A percentile compares a stretch with the other conserved stretches of the same genome.
phyloP scores from a whole-genome alignment of 1,140 invertebrate species.

The Philotrypesis tridentata region DNA sequence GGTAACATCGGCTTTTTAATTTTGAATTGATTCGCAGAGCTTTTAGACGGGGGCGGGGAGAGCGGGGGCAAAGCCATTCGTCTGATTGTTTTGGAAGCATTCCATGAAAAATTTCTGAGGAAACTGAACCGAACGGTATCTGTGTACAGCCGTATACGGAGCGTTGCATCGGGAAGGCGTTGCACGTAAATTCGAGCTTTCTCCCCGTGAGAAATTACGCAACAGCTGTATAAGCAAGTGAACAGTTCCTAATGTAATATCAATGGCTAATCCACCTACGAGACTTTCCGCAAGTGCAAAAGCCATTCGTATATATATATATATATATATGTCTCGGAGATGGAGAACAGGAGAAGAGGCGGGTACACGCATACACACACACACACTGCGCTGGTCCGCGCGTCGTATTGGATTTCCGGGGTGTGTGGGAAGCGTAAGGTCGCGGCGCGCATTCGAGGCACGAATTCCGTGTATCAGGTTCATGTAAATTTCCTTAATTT shows the following conservation, averaged over 20 bases:
- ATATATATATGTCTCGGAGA: no score
- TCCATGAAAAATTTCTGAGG: no score
- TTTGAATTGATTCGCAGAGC: no score
- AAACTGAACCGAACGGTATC: no score
- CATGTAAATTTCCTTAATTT: constrained; percentile 44
- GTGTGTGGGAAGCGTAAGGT: background rate
- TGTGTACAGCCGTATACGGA: no score
- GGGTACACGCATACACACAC: background rate
- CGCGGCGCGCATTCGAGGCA: constrained; percentile 12
- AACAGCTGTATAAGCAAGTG: background rate
- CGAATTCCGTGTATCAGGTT: constrained; percentile 23
- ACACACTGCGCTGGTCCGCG: background rate
- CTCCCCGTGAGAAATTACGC: background rate
- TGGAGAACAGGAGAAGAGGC: background rate
- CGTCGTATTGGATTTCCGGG: constrained; percentile 28
- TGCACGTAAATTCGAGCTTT: background rate
- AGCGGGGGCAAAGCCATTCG: background rate
- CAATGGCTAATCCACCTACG: constrained; percentile 2
- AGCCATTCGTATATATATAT: background rate
- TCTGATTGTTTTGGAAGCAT: background rate
- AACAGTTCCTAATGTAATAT: background rate
- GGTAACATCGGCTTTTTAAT: no score
- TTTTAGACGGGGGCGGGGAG: no score
- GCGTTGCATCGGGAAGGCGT: no score
- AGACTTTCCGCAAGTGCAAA: background rate